Evolutionary conservation across 1,140 invertebrate species (phyloP).

Genomic region (Drosophila virilis): DNA sequence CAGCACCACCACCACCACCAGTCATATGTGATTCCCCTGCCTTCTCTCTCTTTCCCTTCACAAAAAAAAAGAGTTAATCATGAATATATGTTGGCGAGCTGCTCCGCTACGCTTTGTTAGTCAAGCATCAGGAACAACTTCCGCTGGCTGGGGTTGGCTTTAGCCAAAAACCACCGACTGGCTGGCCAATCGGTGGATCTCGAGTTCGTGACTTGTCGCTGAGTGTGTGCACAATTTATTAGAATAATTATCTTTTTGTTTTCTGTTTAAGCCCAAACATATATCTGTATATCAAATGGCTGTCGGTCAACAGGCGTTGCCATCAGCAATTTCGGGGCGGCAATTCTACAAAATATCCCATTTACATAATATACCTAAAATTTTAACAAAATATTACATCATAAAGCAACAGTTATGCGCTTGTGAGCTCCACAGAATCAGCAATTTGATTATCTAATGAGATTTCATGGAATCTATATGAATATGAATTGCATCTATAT

Average conservation of each 20-base stretch:
- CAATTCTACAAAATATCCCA: conserved; percentile 13
- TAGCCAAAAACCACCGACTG: conserved; percentile 41
- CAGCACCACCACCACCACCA: not conserved
- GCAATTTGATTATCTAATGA: not conserved
- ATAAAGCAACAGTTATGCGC: conserved; percentile 23
- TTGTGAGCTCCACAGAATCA: conserved; percentile 6
- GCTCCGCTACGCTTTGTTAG: conserved; percentile 82
- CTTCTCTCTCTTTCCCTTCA: not conserved
- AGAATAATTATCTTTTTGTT: conserved; percentile 65
- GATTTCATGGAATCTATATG: not conserved
- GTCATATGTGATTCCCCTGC: conserved; percentile 1
- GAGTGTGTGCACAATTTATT: conserved; percentile 70
- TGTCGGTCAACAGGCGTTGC: conserved; percentile 16
- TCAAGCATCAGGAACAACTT: conserved; percentile 84
- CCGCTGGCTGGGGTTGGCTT: conserved; percentile 59
- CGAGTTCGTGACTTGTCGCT: conserved; percentile 52
- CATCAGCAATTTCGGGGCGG: conserved; percentile 24
- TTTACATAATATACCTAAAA: conserved; percentile 25
- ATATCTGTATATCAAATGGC: conserved; percentile 30
- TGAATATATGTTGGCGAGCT: conserved; percentile 71
- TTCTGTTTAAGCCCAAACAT: conserved; percentile 24
- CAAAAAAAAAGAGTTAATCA: conserved; percentile 57
- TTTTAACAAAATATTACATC: conserved; percentile 39
- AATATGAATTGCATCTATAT: not conserved
- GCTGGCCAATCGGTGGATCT: conserved; percentile 43